phyloP scores from a whole-genome alignment of 2,888 invertebrate genomes.

The Sipha maydis region DNA sequence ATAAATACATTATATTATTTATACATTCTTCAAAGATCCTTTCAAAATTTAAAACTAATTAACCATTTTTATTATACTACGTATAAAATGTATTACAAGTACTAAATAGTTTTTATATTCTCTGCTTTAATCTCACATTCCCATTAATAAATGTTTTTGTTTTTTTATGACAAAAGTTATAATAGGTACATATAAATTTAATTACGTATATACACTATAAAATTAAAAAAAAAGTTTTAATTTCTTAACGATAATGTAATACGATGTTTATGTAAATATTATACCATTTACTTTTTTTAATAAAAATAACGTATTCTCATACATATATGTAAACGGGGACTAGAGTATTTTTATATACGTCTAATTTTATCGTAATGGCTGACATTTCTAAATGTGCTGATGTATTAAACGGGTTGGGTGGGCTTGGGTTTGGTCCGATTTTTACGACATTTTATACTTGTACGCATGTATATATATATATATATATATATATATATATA shows the following conservation, averaged over 20 bases:
- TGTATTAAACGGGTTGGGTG: slow-evolving; percentile 52
- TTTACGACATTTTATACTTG: slow-evolving; percentile 17
- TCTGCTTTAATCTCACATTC: background rate
- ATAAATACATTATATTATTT: no score
- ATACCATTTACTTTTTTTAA: slow-evolving; percentile 21
- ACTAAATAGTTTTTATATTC: background rate
- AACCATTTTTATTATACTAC: background rate
- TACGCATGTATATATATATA: no score
- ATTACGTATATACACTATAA: slow-evolving; percentile 19
- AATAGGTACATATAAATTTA: slow-evolving; percentile 9
- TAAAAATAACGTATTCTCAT: slow-evolving; percentile 4
- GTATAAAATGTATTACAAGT: background rate
- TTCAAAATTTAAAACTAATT: background rate
- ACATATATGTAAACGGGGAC: background rate
- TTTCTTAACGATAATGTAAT: slow-evolving; percentile 37
- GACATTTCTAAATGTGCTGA: slow-evolving; percentile 32
- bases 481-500: no score
- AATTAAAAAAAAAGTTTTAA: slow-evolving; percentile 20
- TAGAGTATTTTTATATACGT: slow-evolving; percentile 18
- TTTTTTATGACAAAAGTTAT: slow-evolving; percentile 17
- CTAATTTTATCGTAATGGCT: slow-evolving; percentile 29
- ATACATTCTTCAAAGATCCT: background rate
- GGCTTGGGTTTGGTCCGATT: slow-evolving; percentile 40
- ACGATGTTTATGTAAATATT: slow-evolving; percentile 39
- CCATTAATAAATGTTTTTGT: background rate